These are phyloP conservation scores for Calliopum simillimum DNA, from an alignment of 2,888 invertebrate genomes.

Conservation along the genomic window DNA sequence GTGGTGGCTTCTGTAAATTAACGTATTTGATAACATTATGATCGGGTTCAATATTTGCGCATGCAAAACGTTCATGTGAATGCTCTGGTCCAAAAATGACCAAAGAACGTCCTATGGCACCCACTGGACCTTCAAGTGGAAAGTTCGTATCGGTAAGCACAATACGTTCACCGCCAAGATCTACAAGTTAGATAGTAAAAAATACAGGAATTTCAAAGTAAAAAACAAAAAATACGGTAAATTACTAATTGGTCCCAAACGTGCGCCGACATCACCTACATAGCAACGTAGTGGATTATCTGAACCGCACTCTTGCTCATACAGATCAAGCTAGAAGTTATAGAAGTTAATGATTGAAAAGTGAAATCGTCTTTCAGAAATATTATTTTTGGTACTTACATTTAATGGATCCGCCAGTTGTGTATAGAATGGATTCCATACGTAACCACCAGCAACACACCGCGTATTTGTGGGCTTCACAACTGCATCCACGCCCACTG, in stretches of 20 bases:
- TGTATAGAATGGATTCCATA: constrained; percentile 92
- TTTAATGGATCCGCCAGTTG: constrained; percentile 91
- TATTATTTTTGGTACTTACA: constrained; percentile 69
- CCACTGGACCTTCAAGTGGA: constrained; percentile 82
- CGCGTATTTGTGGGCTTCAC: constrained; percentile 83
- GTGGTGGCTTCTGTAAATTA: constrained; percentile 86
- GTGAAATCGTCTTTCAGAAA: not conserved
- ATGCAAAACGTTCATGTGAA: constrained; percentile 81
- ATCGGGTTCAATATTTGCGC: constrained; percentile 92
- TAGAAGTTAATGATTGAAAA: constrained; percentile 31
- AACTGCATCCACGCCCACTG: constrained; percentile 90
- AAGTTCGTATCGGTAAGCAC: constrained; percentile 89
- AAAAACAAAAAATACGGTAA: too few species aligned
- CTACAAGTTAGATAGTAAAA: constrained; percentile 57
- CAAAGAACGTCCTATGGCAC: constrained; percentile 86
- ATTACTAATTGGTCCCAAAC: constrained; percentile 82
- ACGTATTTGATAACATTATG: constrained; percentile 91
- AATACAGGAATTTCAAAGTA: constrained; percentile 1
- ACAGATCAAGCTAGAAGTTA: constrained; percentile 79
- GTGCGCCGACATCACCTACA: constrained; percentile 88
- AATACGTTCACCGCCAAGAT: constrained; percentile 80
- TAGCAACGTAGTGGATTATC: constrained; percentile 91
- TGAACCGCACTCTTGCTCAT: constrained; percentile 87
- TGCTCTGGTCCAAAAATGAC: constrained; percentile 84
- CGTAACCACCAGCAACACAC: constrained; percentile 91